These are phyloP conservation scores for Luffia ferchaultella DNA, from an alignment of 2,888 invertebrate species.

Conservation along the genomic window DNA sequence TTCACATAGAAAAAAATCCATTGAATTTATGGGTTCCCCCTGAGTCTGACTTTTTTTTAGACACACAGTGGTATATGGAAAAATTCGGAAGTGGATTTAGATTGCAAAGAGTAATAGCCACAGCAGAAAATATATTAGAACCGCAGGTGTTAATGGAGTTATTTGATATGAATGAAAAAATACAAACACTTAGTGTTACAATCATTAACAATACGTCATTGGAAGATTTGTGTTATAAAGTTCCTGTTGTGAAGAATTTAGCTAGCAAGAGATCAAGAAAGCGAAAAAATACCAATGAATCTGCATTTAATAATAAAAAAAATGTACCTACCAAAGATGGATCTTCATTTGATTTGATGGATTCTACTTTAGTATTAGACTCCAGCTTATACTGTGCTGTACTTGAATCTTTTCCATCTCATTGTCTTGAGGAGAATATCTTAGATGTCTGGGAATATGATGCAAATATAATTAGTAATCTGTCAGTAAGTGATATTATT, in stretches of 20 bases:
- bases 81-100: slow-evolving; percentile 72
- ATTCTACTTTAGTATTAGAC: slow-evolving; percentile 65
- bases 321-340: slow-evolving; percentile 24
- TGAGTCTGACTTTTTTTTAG: slow-evolving; percentile 72
- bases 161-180: slow-evolving; percentile 56
- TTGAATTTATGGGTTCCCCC: slow-evolving; percentile 80
- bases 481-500: slow-evolving; percentile 70
- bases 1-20: slow-evolving; percentile 78
- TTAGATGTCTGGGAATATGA: slow-evolving; percentile 77
- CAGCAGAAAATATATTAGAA: slow-evolving; percentile 72
- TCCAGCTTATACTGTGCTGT: slow-evolving; percentile 70
- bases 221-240: slow-evolving; percentile 47
- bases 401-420: slow-evolving; percentile 64
- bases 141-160: slow-evolving; percentile 64
- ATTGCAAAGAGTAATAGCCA: slow-evolving; percentile 68
- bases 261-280: slow-evolving; percentile 32
- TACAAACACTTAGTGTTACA: slow-evolving; percentile 40
- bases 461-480: slow-evolving; percentile 47
- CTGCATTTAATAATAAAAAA: slow-evolving; percentile 18
- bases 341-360: slow-evolving; percentile 33
- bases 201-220: slow-evolving; percentile 28
- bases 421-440: slow-evolving; percentile 71
- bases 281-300: slow-evolving; percentile 13
- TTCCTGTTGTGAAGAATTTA: slow-evolving; percentile 37
- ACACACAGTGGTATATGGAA: slow-evolving; percentile 76